Evolutionary conservation across 2,113 vertebrate genomes (phyloP).

Genomic region (Coptodon rendalli): DNA sequence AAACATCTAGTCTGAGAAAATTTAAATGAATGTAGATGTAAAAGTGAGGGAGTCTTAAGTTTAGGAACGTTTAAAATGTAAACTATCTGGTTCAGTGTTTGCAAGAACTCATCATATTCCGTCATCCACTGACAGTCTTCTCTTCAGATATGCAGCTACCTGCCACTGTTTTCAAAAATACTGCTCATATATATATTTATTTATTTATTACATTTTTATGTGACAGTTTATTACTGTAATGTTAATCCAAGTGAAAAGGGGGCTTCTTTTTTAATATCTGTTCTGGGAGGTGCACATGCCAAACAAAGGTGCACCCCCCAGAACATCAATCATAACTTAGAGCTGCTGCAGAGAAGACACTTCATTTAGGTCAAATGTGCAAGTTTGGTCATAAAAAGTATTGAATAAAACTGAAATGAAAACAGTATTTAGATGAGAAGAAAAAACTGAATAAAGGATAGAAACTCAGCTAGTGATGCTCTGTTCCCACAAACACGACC

Average conservation of each 20-base stretch:
- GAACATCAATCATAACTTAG: neutral
- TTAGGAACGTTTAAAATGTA: neutral
- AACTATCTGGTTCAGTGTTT: fast-evolving
- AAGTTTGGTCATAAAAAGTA: neutral
- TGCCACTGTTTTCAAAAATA: neutral
- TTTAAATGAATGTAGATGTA: neutral
- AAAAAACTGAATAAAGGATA: neutral
- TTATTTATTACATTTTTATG: neutral
- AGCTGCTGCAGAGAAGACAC: neutral
- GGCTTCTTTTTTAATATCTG: neutral
- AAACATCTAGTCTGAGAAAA: neutral
- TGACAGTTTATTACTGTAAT: neutral
- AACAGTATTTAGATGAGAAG: neutral
- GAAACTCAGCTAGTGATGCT: neutral
- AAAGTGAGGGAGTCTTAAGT: fast-evolving
- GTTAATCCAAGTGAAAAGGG: neutral
- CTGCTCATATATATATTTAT: neutral
- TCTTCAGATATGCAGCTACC: neutral
- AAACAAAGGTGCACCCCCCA: neutral
- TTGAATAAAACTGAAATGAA: neutral
- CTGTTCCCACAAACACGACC: neutral
- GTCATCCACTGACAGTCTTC: neutral
- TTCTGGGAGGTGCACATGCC: neutral
- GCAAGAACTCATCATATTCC: neutral
- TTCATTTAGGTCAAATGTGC: fast-evolving